phyloP scores from a whole-genome alignment of 2,113 vertebrate genomes.

The Trematocara variabile region DNA sequence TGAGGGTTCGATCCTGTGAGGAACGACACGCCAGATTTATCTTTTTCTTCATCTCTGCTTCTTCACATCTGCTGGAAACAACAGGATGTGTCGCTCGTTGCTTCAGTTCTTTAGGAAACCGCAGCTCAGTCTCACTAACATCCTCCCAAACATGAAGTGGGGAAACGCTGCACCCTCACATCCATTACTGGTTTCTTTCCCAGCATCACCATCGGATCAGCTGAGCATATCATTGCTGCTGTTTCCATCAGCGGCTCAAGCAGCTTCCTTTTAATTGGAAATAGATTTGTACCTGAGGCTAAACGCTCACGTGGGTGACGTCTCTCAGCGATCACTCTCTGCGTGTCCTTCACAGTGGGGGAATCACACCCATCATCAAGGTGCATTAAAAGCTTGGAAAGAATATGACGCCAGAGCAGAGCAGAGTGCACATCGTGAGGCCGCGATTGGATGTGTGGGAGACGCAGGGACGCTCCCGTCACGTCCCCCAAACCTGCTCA shows the following conservation, averaged over 20 bases:
- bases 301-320: slow-evolving; percentile 2
- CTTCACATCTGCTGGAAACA: not conserved
- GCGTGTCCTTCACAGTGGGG: slow-evolving; percentile 5
- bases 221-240: slow-evolving; percentile 38
- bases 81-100: not conserved
- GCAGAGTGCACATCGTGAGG: too few species aligned
- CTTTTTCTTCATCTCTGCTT: not conserved
- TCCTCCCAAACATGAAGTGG: not conserved
- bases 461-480: not conserved
- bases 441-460: not conserved
- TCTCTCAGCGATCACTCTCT: slow-evolving; percentile 18
- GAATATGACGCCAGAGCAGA: not conserved
- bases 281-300: slow-evolving; percentile 40
- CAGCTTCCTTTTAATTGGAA: slow-evolving; percentile 55
- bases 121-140: not conserved
- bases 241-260: slow-evolving; percentile 33
- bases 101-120: not conserved
- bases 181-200: not conserved
- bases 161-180: not conserved
- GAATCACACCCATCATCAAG: not conserved
- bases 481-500: not conserved
- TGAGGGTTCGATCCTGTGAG: not conserved
- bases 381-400: slow-evolving; percentile 19
- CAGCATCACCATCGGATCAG: slow-evolving; percentile 32
- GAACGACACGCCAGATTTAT: not conserved